These are phyloP conservation scores for Aplodontia rufa DNA, from an alignment of 2,113 vertebrate species.

Conservation along the genomic window DNA sequence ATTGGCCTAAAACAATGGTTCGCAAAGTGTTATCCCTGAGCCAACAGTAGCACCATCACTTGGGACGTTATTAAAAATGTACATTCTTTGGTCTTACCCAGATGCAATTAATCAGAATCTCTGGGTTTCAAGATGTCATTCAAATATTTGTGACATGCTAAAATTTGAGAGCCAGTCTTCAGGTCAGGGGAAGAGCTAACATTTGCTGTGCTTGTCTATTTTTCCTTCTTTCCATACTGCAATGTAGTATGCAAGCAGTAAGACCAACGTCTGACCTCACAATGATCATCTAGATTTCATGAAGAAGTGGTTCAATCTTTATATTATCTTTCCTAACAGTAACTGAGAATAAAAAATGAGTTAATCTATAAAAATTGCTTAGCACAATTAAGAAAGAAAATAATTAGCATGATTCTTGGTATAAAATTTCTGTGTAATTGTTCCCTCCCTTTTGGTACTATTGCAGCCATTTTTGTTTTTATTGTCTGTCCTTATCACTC, in stretches of 20 bases:
- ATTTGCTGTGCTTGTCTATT: not conserved
- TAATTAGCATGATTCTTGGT: not conserved
- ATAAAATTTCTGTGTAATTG: not conserved
- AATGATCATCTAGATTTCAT: not conserved
- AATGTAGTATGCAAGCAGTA: not conserved
- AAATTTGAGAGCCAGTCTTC: not conserved
- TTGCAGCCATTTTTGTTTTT: not conserved
- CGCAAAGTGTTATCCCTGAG: too few relatives aligned
- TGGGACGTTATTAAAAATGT: too few relatives aligned
- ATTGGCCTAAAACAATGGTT: too few relatives aligned
- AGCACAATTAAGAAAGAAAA: not conserved
- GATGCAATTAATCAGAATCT: not conserved
- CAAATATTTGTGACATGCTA: not conserved
- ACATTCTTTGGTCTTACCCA: not conserved
- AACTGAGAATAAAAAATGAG: not conserved
- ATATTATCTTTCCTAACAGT: not conserved
- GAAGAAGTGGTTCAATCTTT: constrained; percentile 2
- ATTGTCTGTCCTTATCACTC: not conserved
- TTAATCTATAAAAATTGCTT: not conserved
- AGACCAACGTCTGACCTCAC: not conserved
- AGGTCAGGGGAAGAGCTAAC: not conserved
- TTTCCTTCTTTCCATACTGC: not conserved
- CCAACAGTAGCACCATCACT: too few relatives aligned
- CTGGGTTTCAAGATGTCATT: not conserved
- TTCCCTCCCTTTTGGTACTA: not conserved